These are phyloP conservation scores for Carassius carassius DNA, from an alignment of 2,113 vertebrate species.

Conservation along the genomic window DNA sequence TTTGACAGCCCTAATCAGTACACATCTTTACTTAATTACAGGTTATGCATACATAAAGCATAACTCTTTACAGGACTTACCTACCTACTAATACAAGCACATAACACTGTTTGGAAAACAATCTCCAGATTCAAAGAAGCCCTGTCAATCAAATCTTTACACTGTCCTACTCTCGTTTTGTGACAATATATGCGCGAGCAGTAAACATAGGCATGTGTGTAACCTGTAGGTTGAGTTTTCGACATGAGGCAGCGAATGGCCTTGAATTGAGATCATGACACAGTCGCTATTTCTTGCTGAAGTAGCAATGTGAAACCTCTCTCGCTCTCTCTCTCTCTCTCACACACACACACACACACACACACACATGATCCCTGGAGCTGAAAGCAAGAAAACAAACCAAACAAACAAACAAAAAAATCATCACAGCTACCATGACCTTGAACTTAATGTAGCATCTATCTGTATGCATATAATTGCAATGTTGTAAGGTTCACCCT, in stretches of 20 bases:
- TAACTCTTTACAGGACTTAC: not conserved
- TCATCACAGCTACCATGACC: slow-evolving; percentile 57
- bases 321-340: too few relatives aligned
- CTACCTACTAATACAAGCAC: not conserved
- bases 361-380: not conserved
- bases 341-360: not conserved
- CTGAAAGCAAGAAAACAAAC: slow-evolving; percentile 38
- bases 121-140: not conserved
- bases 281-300: slow-evolving; percentile 27
- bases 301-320: slow-evolving; percentile 11
- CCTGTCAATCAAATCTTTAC: not conserved
- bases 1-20: not conserved
- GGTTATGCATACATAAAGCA: not conserved
- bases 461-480: slow-evolving; percentile 18
- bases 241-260: not conserved
- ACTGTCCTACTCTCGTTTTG: not conserved
- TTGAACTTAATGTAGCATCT: slow-evolving; percentile 60
- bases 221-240: slow-evolving; percentile 18
- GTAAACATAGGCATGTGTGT: slow-evolving; percentile 17
- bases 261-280: slow-evolving; percentile 34
- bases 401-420: not conserved
- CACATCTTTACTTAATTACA: too few relatives aligned
- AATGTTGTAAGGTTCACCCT: slow-evolving; percentile 5
- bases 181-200: not conserved
- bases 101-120: not conserved